Conservation (phyloP, 2,888 invertebrate species). For the Emmelina monodactyla region DNA sequence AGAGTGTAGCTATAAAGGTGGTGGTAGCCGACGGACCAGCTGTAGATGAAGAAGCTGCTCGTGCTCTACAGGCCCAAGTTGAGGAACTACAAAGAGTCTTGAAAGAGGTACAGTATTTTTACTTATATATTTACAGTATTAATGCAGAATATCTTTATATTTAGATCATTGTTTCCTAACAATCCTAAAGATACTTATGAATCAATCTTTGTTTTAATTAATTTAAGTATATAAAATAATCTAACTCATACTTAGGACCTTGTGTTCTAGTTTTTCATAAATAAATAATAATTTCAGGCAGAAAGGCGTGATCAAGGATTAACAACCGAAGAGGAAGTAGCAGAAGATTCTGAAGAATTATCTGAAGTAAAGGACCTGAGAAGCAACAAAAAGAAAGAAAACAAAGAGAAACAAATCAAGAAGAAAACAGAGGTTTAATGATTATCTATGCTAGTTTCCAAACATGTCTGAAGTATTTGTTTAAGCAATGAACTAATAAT, state of each 20-base stretch:
- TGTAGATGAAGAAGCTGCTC: slow-evolving; percentile 46
- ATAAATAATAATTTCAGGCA: too few species aligned
- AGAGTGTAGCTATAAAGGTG: slow-evolving; percentile 39
- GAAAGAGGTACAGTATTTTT: slow-evolving; percentile 36
- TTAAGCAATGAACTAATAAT: not conserved
- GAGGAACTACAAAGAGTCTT: slow-evolving; percentile 54
- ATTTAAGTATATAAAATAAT: too few species aligned
- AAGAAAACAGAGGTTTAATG: slow-evolving; percentile 45
- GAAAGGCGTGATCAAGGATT: slow-evolving; percentile 46
- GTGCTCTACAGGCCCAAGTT: slow-evolving; percentile 52
- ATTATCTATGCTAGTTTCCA: not conserved
- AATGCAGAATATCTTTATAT: too few species aligned
- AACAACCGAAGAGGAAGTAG: slow-evolving; percentile 29
- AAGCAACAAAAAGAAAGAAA: slow-evolving; percentile 59
- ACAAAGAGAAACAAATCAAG: slow-evolving; percentile 56
- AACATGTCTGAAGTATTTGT: not conserved
- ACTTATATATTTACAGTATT: too few species aligned
- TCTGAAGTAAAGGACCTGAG: slow-evolving; percentile 57
- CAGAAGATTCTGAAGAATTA: slow-evolving; percentile 34
- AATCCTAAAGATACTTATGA: too few species aligned
- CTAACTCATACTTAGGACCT: too few species aligned
- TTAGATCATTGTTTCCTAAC: too few species aligned
- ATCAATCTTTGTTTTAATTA: too few species aligned
- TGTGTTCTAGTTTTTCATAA: too few species aligned
- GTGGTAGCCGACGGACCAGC: slow-evolving; percentile 46